Evolutionary conservation across 2,888 invertebrate species (phyloP).

Genomic region (Proisotoma minuta): DNA sequence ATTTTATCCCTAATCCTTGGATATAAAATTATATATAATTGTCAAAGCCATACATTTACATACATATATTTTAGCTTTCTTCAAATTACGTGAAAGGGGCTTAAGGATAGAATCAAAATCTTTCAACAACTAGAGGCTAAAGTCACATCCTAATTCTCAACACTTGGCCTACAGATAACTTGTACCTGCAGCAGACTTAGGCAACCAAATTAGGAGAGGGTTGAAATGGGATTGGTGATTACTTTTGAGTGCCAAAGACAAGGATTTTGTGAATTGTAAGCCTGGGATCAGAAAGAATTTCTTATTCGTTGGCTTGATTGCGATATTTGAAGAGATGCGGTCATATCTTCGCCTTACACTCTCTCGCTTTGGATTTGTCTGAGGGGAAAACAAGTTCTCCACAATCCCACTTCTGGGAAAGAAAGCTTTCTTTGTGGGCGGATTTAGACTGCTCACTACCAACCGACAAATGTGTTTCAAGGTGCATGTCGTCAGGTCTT

Average conservation of each 20-base stretch:
- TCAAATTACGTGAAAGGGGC: too few relatives aligned
- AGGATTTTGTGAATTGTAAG: slow-evolving; percentile 20
- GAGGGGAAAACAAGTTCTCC: neutral
- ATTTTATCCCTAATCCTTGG: too few relatives aligned
- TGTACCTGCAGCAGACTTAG: too few relatives aligned
- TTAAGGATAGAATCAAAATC: too few relatives aligned
- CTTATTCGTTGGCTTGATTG: slow-evolving; percentile 14
- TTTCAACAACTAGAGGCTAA: too few relatives aligned
- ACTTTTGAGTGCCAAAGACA: neutral
- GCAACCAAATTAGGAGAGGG: too few relatives aligned
- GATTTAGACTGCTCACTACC: slow-evolving; percentile 10
- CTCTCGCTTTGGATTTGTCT: slow-evolving; percentile 2
- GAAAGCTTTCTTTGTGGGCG: slow-evolving; percentile 18
- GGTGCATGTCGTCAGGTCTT: slow-evolving; percentile 28
- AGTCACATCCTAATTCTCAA: too few relatives aligned
- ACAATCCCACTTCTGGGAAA: slow-evolving; percentile 4
- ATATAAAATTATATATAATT: too few relatives aligned
- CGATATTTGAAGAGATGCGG: slow-evolving; percentile 17
- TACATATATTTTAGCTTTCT: too few relatives aligned
- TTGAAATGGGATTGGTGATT: neutral
- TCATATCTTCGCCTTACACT: slow-evolving; percentile 20
- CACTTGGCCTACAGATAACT: too few relatives aligned
- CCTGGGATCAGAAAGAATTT: slow-evolving; percentile 17
- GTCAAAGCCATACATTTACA: too few relatives aligned
- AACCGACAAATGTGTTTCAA: slow-evolving; percentile 30